Conservation (phyloP, 2,797 vertebrate genomes). For the Smutsia gigantea region DNA sequence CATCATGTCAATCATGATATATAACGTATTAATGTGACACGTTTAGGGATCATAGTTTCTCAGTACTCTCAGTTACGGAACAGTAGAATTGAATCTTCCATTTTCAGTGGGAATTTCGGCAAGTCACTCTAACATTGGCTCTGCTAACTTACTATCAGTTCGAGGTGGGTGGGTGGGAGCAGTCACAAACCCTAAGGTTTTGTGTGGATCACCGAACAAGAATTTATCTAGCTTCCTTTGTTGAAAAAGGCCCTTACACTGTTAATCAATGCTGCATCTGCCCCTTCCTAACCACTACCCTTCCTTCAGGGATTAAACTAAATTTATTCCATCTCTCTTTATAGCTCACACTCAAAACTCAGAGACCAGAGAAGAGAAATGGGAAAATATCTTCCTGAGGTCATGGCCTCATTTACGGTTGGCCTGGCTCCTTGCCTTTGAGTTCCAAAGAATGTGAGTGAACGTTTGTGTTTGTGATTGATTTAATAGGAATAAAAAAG, state of each 20-base stretch:
- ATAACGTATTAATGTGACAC: background rate
- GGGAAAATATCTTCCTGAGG: background rate
- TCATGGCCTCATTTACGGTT: background rate
- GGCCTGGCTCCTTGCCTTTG: background rate
- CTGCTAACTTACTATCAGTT: background rate
- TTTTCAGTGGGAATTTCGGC: background rate
- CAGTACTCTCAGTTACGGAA: background rate
- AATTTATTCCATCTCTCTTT: background rate
- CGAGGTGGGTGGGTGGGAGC: background rate
- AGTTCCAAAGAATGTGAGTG: background rate
- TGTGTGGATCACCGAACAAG: background rate
- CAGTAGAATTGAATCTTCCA: background rate
- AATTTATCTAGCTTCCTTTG: background rate
- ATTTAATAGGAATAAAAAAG: background rate
- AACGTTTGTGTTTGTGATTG: background rate
- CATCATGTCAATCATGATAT: background rate
- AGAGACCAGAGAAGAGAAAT: constrained; percentile 15
- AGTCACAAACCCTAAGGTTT: background rate
- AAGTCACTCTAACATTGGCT: background rate
- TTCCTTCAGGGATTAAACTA: background rate
- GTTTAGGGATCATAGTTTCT: constrained; percentile 5
- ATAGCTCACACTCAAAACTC: constrained; percentile 2
- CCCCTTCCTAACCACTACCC: background rate
- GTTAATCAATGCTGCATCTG: background rate
- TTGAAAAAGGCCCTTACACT: background rate